phyloP scores from a whole-genome alignment of 2,888 invertebrate species.

The Plutella xylostella region DNA sequence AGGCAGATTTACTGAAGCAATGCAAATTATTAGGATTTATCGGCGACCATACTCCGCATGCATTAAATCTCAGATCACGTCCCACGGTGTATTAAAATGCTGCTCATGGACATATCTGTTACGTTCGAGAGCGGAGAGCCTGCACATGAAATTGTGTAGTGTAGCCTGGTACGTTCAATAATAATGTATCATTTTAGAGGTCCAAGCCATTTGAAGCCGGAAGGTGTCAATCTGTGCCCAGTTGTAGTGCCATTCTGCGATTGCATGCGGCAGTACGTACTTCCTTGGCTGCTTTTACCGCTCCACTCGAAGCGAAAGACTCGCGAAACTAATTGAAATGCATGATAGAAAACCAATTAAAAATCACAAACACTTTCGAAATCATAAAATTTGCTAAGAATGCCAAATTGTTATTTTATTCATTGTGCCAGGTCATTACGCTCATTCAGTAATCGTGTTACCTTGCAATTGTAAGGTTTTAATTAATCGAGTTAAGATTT shows the following conservation, averaged over 20 bases:
- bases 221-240: conserved; percentile 12
- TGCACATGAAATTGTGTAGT: too few relatives aligned
- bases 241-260: not conserved
- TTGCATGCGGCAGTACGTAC: conserved; percentile 1
- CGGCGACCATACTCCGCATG: too few relatives aligned
- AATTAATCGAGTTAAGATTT: conserved; percentile 2
- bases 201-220: conserved; percentile 3
- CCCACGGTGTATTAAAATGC: too few relatives aligned
- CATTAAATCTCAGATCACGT: too few relatives aligned
- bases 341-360: not conserved
- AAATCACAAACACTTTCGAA: not conserved
- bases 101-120: too few relatives aligned
- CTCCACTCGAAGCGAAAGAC: not conserved
- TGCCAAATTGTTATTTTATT: not conserved
- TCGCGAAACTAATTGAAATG: not conserved
- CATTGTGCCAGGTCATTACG: not conserved
- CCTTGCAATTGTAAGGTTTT: not conserved
- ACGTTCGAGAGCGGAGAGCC: too few relatives aligned
- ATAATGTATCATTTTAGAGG: conserved; percentile 3
- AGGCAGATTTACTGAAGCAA: too few relatives aligned
- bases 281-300: not conserved
- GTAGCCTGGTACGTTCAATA: too few relatives aligned
- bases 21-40: too few relatives aligned
- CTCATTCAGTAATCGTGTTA: not conserved
- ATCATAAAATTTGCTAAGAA: not conserved